Evolutionary conservation across 2,113 vertebrate species (phyloP).

Genomic region (Anseranas semipalmata): DNA sequence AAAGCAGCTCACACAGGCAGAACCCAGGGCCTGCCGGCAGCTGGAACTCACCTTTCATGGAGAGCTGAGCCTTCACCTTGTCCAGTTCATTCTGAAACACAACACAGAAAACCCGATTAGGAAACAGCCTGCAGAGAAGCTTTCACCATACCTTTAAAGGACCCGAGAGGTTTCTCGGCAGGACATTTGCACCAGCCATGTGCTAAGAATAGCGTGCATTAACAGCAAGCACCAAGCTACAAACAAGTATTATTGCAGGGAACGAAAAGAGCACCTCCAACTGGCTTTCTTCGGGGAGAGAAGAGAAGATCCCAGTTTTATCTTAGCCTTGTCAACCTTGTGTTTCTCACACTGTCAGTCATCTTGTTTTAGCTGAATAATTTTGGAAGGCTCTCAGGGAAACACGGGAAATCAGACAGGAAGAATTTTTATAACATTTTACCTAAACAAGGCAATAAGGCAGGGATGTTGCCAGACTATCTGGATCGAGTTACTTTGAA

Average conservation of each 20-base stretch:
- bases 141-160: not conserved
- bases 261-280: slow-evolving; percentile 21
- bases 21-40: not conserved
- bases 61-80: slow-evolving; percentile 83
- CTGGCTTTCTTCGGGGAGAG: not conserved
- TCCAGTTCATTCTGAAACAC: slow-evolving; percentile 90
- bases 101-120: slow-evolving; percentile 29
- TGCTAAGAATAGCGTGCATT: not conserved
- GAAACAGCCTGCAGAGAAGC: not conserved
- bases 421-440: slow-evolving; percentile 55
- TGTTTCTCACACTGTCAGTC: slow-evolving; percentile 66
- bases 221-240: not conserved
- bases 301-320: not conserved
- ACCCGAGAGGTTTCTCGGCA: not conserved
- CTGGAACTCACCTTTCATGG: slow-evolving; percentile 84
- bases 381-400: slow-evolving; percentile 57
- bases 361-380: slow-evolving; percentile 64
- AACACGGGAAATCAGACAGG: slow-evolving; percentile 55
- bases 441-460: slow-evolving; percentile 63
- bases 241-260: not conserved
- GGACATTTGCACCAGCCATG: not conserved
- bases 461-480: slow-evolving; percentile 41
- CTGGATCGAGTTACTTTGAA: not conserved
- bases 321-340: slow-evolving; percentile 57
- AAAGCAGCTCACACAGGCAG: not conserved